phyloP scores from a whole-genome alignment of 2,797 vertebrate genomes.

The Myotis findleyi region DNA sequence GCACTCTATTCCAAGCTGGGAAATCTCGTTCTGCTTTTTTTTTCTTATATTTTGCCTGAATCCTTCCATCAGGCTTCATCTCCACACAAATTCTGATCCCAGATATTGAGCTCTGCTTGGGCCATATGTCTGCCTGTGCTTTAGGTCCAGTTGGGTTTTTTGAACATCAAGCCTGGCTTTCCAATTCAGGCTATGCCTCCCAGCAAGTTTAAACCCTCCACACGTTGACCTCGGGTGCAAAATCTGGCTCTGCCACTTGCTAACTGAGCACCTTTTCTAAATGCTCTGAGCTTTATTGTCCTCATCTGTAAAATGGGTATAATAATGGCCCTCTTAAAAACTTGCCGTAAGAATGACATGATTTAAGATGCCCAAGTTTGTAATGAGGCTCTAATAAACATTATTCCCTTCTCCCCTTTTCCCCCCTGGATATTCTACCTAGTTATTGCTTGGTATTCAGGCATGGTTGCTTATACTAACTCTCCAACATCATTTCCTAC shows the following conservation, averaged over 20 bases:
- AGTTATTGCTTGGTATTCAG: neutral
- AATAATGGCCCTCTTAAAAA: neutral
- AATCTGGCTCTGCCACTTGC: neutral
- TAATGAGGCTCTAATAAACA: neutral
- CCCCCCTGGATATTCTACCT: neutral
- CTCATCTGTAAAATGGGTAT: neutral
- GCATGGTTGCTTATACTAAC: neutral
- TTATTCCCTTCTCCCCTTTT: neutral
- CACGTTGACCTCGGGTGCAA: neutral
- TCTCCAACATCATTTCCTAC: neutral
- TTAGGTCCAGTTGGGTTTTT: neutral
- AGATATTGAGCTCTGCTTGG: neutral
- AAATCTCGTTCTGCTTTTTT: neutral
- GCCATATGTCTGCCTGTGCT: neutral
- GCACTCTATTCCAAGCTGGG: neutral
- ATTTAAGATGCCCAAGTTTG: neutral
- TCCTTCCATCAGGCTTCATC: neutral
- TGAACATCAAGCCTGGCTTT: neutral
- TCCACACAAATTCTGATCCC: neutral
- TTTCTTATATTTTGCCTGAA: neutral
- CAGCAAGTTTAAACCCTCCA: neutral
- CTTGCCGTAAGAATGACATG: neutral
- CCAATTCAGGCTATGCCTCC: neutral
- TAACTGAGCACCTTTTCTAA: neutral
- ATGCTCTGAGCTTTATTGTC: neutral